Base-by-base conservation (phyloP, 2,113 vertebrate genomes). In the Morone chrysops region DNA sequence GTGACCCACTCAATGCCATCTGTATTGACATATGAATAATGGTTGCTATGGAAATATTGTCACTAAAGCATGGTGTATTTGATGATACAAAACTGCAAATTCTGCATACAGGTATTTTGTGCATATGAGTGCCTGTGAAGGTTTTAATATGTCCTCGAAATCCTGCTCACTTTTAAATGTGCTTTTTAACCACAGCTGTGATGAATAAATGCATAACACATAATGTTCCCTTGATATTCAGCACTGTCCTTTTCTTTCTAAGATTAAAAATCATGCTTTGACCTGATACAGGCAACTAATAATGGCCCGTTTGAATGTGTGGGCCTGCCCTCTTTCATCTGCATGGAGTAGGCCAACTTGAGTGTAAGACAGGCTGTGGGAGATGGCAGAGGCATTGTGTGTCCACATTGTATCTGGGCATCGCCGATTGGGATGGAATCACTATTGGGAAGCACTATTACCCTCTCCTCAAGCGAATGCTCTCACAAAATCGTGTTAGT, bases 401-500 rank as follows among this genome's bases (percentile, higher is more conserved):
- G 73, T 56, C 54, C 62, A 25, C 43, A 59, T 14, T 16, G 17
- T 48, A 56, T 62, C 53, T 51, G 17, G 63, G 77, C 81, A 84
- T 67, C 12, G 13, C 16, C 40, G 25, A 57, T 66, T 61, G 57
- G 68, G 47, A 40, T 53, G 54, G 40, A 18, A 5, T 56, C 18
- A 13, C 25, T 59, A 4, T 50, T 54, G 38, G 68, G 56, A 78
- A 83, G 36, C 63, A 25, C 9, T 22, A n/a, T 45, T 59, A 31
- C 41, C 20, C 10, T 63, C 70, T 51, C 13, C 8, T 3, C 12
- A 61, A 63, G 47, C 61, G 36, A 47, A 36, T 8, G 18, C 17
- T 8, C 63, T 62, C 63, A 48, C 70, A 67, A 84, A 85, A 66
- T 56, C 31, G 22, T 67, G 50, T 81, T 50, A 62, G 65, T 83